Evolutionary conservation across 2,888 invertebrate species (phyloP), one percentile per base, ranked within the genome.

Genomic region (Furcula furcula): DNA sequence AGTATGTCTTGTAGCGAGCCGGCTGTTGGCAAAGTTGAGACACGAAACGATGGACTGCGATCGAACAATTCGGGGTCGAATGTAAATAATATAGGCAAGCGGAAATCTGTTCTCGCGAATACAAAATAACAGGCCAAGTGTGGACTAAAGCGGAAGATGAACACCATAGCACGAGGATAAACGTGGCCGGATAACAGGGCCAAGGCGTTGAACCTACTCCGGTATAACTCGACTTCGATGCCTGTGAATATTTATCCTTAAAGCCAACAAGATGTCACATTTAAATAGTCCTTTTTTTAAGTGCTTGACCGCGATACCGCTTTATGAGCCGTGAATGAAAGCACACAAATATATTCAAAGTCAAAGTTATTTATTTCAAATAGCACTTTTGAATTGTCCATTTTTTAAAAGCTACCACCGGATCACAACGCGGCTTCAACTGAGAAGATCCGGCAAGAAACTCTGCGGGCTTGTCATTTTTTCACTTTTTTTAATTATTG

Each of bases 11-110:
- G 16, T 0, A 28, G 26, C 23, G 13, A 7, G 7, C 13, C 7
- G 14, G 26, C 25, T 13, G n/a, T 26, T 26, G 26, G 26, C 14
- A 13, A 14, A 11, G 27, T 29, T 34, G 18, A 28, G 32, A 29
- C 36, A 40, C 41, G 37, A 49, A 50, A 44, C 36, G 18, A 29
- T 35, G 37, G 28, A 36, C 50, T 40, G 39, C 37, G 34, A 35
- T 55, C 39, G 36, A 40, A 55, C 65, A 64, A 65, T 78, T 81
- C 78, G 81, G 83, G 83, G 86, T 82, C 86, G 75, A 66, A 79
- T 81, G 83, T 77, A 78, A 77, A 80, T 80, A 78, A 81, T 79
- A 82, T 79, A 73, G 76, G 81, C 84, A 83, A 78, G 76, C 83
- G 86, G 86, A 86, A 85, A 77, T 72, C 63, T 57, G 69, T 74